Base-by-base conservation (phyloP, 2,113 vertebrate genomes). In the Gnathonemus longibarbis region DNA sequence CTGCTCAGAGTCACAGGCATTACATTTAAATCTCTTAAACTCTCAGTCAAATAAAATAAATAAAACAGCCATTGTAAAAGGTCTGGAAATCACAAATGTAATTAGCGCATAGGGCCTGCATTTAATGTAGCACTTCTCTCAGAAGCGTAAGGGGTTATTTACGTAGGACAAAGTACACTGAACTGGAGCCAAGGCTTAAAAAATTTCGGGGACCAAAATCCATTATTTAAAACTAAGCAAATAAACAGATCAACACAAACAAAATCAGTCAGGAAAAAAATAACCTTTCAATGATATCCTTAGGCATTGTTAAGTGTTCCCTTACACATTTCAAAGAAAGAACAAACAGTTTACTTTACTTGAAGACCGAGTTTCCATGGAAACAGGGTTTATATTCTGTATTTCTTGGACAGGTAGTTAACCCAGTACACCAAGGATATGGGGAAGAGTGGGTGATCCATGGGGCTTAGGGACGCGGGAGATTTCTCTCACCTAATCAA, bases 351-450 rank as follows among this genome's bases (percentile, higher is more conserved):
- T 94, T 94, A 92, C 93, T 91, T 94, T 94, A 92, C 93, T 94
- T 94, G 94, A 94, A 95, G 94, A 95, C 89, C 88, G 91, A 94
- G 95, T 96, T 96, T 93, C 95, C 93, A 96, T 96, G 95, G 95
- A 93, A 95, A 96, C 95, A 53, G n/a, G 90, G 80, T 92, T 89
- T 94, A 95, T 92, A 92, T 93, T 93, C 93, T 92, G 91, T 94
- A 91, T 88, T 92, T 92, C 91, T 93, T 92, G 89, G 89, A 90
- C 83, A 93, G 89, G 90, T 92, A 93, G 90, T 92, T 93, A 92
- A 93, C 90, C 74, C 87, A 92, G 87, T 42, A 50, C n/a, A 86
- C 89, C 88, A 50, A 48, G 83, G 87, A 92, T 87, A 87, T 6
- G 84, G 45, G 58, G 88, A 56, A 87, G 56, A 70, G 83, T 3